Evolutionary conservation across 2,113 vertebrate genomes (phyloP).

Genomic region (Mesitornis unicolor): DNA sequence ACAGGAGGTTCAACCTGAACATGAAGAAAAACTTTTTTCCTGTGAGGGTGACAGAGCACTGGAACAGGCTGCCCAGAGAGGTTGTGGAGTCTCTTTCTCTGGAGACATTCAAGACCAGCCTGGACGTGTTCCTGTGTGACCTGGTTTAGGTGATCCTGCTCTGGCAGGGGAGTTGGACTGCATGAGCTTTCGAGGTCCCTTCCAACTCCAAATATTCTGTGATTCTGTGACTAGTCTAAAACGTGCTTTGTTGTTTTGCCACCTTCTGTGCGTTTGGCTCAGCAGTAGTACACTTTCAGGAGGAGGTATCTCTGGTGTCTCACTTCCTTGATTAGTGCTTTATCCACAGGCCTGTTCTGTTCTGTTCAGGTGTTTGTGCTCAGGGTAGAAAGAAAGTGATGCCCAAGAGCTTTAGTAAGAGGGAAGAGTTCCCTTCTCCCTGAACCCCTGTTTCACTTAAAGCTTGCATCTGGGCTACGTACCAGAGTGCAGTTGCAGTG

Average conservation of each 20-base stretch:
- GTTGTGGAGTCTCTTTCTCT: too few relatives aligned
- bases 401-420: not conserved
- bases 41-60: too few relatives aligned
- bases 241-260: not conserved
- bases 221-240: not conserved
- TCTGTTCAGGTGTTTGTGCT: not conserved
- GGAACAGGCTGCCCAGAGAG: too few relatives aligned
- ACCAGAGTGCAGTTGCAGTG: not conserved
- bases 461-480: fast-evolving
- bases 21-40: too few relatives aligned
- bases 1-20: too few relatives aligned
- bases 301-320: not conserved
- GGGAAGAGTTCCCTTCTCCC: not conserved
- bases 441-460: not conserved
- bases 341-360: not conserved
- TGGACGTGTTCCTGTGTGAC: too few relatives aligned
- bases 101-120: too few relatives aligned
- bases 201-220: too few relatives aligned
- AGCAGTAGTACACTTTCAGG: not conserved
- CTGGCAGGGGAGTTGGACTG: too few relatives aligned
- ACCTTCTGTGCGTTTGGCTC: not conserved
- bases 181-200: too few relatives aligned
- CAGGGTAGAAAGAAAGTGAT: not conserved
- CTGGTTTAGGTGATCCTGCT: too few relatives aligned
- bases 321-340: not conserved